Base-by-base conservation (phyloP, 2,797 vertebrate genomes). In the Odontamblyopus rebecca region DNA sequence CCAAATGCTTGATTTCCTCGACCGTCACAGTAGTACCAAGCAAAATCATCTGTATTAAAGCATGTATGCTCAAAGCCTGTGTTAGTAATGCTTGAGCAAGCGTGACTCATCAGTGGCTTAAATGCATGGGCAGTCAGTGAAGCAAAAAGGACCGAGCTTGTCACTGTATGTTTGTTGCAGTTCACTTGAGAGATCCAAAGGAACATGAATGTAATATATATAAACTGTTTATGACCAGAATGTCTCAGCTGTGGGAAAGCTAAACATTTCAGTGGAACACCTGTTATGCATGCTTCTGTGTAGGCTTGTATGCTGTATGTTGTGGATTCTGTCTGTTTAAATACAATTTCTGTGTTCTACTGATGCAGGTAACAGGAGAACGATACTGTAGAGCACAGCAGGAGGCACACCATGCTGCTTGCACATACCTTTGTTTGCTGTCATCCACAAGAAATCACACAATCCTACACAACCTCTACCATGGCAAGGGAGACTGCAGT, bases 351-450 rank as follows among this genome's bases (percentile, higher is more conserved):
- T 19, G 9, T 3, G 5, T 27, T 19, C 53, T 29, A 7, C 19
- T 50, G 48, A 77, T 60, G 65, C 89, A 98, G 97, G 93, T 98
- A 23, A 99, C 97, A 13, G 94, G 95, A 35, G 95, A 97, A 82
- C 94, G 95, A 81, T 85, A 96, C 81, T 99, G 97, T 78, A 94
- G 96, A 19, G 96, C 95, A 63, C 96, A 95, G 74, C 93, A 93
- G 72, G 96, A 97, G 71, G 94, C 97, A 1, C 94, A 95, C 56
- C 97, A 98, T 72, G 90, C 94, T 69, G 95, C 97, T 0, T 89
- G 94, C 72, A 94, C 96, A 0, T 99, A 98, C 79, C 92, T 96
- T 65, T 98, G 96, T 86, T 91, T 99, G 73, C 90, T 99, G 50
- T 82, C 89, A 2, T 96, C 96, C 8, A 91, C 93, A 32, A 93